Percentiles rank a stretch among this genome's conserved stretches.
Evolutionary conservation across 2,113 vertebrate species (phyloP).

Genomic region (Mormyrus lacerda): DNA sequence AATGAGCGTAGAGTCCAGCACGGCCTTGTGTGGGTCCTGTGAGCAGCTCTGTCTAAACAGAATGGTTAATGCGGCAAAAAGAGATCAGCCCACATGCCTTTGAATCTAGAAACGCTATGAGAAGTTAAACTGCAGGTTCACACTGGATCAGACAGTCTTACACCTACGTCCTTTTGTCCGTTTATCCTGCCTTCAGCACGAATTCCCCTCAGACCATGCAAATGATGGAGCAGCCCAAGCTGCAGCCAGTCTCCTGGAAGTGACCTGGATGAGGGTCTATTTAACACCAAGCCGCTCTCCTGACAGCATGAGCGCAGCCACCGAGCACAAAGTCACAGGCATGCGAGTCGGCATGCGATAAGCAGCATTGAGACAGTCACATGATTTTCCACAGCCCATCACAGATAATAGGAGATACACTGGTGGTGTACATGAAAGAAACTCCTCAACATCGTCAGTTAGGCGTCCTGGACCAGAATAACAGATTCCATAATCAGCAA

Average conservation of each 20-base stretch:
- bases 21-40: not conserved
- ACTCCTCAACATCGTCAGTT: not conserved
- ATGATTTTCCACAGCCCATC: not conserved
- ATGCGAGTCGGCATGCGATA: not conserved
- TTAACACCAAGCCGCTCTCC: not conserved
- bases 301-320: not conserved
- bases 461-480: not conserved
- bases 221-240: not conserved
- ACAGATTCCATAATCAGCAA: not conserved
- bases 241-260: constrained; percentile 15
- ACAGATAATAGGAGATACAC: not conserved
- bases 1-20: not conserved
- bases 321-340: not conserved
- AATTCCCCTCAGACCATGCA: not conserved
- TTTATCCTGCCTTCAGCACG: not conserved
- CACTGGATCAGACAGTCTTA: not conserved
- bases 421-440: not conserved
- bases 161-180: not conserved
- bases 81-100: not conserved
- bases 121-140: not conserved
- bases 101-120: not conserved
- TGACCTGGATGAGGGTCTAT: not conserved
- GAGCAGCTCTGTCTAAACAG: not conserved
- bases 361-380: not conserved
- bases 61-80: not conserved